Evolutionary conservation across 2,888 invertebrate genomes (phyloP).

Genomic region (Andrena flavipes): DNA sequence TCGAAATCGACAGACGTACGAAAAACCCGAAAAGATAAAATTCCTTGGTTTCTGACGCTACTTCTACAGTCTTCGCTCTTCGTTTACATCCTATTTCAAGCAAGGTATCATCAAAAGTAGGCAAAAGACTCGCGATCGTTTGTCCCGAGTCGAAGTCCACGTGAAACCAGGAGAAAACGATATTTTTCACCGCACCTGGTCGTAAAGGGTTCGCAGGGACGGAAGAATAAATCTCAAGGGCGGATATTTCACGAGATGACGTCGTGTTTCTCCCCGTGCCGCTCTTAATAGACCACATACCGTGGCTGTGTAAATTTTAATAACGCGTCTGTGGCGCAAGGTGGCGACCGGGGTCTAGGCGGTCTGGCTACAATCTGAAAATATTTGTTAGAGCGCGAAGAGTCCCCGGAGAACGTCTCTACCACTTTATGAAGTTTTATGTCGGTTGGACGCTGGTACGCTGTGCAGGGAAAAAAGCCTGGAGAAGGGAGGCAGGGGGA

Average conservation of each 20-base stretch:
- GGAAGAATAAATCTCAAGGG: conserved; percentile 2
- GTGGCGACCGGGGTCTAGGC: conserved; percentile 23
- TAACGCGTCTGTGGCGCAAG: conserved; percentile 57
- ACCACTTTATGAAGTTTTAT: conserved; percentile 75
- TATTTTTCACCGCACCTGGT: conserved; percentile 12
- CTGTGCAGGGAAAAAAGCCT: conserved; percentile 13
- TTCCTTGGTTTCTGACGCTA: too few species aligned
- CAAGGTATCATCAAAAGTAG: neutral
- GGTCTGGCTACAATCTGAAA: conserved; percentile 66
- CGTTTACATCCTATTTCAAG: too few species aligned
- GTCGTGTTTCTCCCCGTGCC: neutral
- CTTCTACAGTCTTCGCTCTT: too few species aligned
- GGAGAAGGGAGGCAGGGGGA: neutral
- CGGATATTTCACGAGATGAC: conserved; percentile 34
- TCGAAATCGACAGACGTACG: neutral
- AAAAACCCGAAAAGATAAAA: neutral
- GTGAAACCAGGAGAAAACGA: conserved; percentile 4
- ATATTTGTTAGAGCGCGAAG: conserved; percentile 69
- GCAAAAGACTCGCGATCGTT: neutral
- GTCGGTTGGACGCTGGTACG: conserved; percentile 59
- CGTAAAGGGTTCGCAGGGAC: neutral
- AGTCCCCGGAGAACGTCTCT: conserved; percentile 61
- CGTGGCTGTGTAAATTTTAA: conserved; percentile 69
- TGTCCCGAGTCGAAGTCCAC: neutral
- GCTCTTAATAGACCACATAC: conserved; percentile 66